Conservation (phyloP, 2,113 vertebrate genomes). For the Eretmochelys imbricata region DNA sequence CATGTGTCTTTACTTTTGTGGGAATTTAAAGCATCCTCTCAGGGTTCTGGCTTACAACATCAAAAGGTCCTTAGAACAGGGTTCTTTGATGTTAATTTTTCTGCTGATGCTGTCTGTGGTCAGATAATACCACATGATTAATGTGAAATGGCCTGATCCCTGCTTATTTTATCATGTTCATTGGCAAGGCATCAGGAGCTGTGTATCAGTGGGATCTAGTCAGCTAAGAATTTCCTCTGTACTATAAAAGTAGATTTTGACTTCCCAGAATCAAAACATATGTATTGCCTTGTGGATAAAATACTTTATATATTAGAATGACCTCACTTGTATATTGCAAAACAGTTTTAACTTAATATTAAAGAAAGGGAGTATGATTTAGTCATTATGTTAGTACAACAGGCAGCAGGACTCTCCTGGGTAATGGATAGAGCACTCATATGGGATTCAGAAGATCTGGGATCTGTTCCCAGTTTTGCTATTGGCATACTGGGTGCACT, state of each 20-base stretch:
- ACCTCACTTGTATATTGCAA: constrained; percentile 4
- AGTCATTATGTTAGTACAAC: constrained; percentile 61
- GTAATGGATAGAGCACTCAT: neutral
- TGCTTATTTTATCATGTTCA: constrained; percentile 68
- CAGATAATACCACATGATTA: constrained; percentile 70
- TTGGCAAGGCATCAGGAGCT: constrained; percentile 38
- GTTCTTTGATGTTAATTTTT: constrained; percentile 72
- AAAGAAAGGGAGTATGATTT: neutral
- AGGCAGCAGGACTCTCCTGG: constrained; percentile 20
- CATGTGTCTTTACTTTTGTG: constrained; percentile 51
- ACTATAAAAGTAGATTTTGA: constrained; percentile 34
- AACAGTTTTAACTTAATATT: constrained; percentile 38
- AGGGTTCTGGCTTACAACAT: constrained; percentile 61
- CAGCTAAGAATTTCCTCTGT: constrained; percentile 20
- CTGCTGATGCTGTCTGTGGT: constrained; percentile 63
- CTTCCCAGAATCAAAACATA: neutral
- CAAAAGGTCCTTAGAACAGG: constrained; percentile 63
- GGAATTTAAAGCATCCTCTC: constrained; percentile 56
- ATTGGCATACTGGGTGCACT: constrained; percentile 61
- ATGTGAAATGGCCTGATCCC: constrained; percentile 61
- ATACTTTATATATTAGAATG: neutral
- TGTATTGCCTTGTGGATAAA: neutral
- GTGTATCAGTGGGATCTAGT: neutral
- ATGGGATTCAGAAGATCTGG: constrained; percentile 22
- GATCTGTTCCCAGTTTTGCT: constrained; percentile 68